Conservation (phyloP, 2,113 vertebrate species). For the Pao palembangensis region DNA sequence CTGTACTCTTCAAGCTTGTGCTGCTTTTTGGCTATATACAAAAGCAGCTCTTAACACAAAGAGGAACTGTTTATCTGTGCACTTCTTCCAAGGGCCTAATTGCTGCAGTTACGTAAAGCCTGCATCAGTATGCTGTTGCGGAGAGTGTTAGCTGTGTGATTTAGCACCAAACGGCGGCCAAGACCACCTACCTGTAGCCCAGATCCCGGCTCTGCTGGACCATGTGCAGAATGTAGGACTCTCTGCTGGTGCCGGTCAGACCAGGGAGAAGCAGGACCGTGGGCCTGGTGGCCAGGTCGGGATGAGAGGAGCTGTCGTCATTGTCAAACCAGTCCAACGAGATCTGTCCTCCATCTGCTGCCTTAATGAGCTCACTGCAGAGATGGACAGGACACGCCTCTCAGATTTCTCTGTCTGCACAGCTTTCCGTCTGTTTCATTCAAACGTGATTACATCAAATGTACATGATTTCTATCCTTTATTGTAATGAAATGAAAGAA, state of each 20-base stretch:
- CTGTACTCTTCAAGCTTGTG: slow-evolving; percentile 53
- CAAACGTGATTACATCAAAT: not conserved
- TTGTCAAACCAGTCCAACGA: slow-evolving; percentile 98
- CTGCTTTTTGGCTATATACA: slow-evolving; percentile 51
- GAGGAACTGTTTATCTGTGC: slow-evolving; percentile 11
- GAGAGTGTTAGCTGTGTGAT: slow-evolving; percentile 17
- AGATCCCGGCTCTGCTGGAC: slow-evolving; percentile 88
- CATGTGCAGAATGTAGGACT: slow-evolving; percentile 99
- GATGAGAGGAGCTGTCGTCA: slow-evolving; percentile 78
- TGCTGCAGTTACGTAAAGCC: not conserved
- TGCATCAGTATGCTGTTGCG: not conserved
- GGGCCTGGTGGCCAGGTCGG: slow-evolving; percentile 82
- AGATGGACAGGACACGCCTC: slow-evolving; percentile 49
- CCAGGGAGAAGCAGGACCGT: slow-evolving; percentile 91
- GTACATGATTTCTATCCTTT: not conserved
- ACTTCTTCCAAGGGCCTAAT: slow-evolving; percentile 5
- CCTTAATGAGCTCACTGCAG: slow-evolving; percentile 93
- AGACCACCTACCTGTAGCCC: slow-evolving; percentile 88
- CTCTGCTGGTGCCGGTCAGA: slow-evolving; percentile 94
- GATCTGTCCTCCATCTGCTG: slow-evolving; percentile 97
- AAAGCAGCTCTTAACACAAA: slow-evolving; percentile 46
- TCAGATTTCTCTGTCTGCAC: slow-evolving; percentile 21
- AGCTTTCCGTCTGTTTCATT: not conserved
- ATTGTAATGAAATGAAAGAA: no score
- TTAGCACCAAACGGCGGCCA: slow-evolving; percentile 27